Evolutionary conservation across 2,797 vertebrate genomes (phyloP), one percentile per base, ranked within the genome.

Genomic region (Vespertilio murinus): DNA sequence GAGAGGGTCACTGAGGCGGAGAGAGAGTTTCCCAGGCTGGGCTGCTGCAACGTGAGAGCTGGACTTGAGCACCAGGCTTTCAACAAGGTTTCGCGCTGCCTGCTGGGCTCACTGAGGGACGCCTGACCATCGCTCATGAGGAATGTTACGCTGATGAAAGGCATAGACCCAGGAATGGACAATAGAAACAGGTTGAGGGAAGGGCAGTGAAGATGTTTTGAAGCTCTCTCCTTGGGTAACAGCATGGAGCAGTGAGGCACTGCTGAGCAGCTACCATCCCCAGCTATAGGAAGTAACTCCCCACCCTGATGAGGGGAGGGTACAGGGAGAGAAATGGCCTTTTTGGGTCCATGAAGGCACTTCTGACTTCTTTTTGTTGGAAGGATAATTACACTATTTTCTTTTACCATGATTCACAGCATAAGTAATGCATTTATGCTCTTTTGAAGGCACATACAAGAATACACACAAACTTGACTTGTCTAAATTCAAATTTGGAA

Each of bases 401-500:
- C 69, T n/a, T 84, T 70, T 49, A 40, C 1, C 64, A 49, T 10
- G 20, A 28, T 65, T 92, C 30, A 64, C 5, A 5, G 35, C 17
- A 5, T 71, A 88, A 91, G 23, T 42, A 92, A 70, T 65, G 25
- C 52, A 52, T 65, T 69, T 78, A 25, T 20, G 54, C 11, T 82
- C 23, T 79, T 89, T 83, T 47, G n/a, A n/a, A n/a, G n/a, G n/a
- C n/a, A n/a, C n/a, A n/a, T n/a, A n/a, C n/a, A n/a, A n/a, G n/a
- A n/a, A n/a, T n/a, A n/a, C n/a, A n/a, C 52, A 8, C 28, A 91
- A 35, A 65, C 20, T 42, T 79, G 38, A 49, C 28, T 87, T 54
- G 22, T n/a, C 47, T 80, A 5, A 23, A 40, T 25, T 64, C 45
- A 70, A 87, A 35, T 69, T 7, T 82, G 45, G 90, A 96, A 70